Percentiles rank a stretch among this genome's conserved stretches.
Evolutionary conservation across 2,888 invertebrate genomes (phyloP).

Genomic region (Heliconius ethilla): DNA sequence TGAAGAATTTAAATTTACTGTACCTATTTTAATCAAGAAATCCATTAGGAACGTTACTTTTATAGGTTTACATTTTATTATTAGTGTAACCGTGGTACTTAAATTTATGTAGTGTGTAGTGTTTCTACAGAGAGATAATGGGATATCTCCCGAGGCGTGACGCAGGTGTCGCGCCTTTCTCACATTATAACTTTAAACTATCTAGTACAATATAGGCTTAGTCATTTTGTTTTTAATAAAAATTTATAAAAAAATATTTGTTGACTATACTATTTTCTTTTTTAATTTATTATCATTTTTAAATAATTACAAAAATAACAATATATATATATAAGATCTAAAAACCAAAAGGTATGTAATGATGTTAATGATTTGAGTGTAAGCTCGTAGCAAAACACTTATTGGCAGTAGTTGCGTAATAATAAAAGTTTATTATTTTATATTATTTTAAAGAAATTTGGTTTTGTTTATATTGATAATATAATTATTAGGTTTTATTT

Average conservation of each 20-base stretch:
- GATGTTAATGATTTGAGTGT: too few relatives aligned
- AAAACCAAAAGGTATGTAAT: too few relatives aligned
- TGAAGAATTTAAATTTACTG: slow-evolving; percentile 4
- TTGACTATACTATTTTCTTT: too few relatives aligned
- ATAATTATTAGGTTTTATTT: background rate
- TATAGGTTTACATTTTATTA: slow-evolving; percentile 15
- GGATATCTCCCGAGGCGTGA: slow-evolving; percentile 32
- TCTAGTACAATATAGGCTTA: background rate
- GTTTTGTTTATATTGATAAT: background rate
- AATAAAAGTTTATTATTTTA: too few relatives aligned
- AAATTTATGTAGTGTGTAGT: slow-evolving; percentile 22
- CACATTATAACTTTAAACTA: slow-evolving; percentile 22
- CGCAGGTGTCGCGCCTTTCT: slow-evolving; percentile 30
- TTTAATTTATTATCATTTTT: too few relatives aligned
- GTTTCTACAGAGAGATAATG: slow-evolving; percentile 33
- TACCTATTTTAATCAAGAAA: slow-evolving; percentile 8
- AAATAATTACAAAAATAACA: too few relatives aligned
- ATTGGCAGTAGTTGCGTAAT: too few relatives aligned
- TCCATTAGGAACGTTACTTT: slow-evolving; percentile 22
- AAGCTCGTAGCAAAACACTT: too few relatives aligned
- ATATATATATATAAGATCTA: too few relatives aligned
- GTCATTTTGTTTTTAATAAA: slow-evolving; percentile 3
- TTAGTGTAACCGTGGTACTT: slow-evolving; percentile 8
- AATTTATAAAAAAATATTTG: too few relatives aligned
- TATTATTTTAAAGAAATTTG: background rate